Percentiles rank a stretch among this genome's conserved stretches.
Evolutionary conservation across 2,888 invertebrate genomes (phyloP).

Genomic region (Lordiphosa andalusiaca): DNA sequence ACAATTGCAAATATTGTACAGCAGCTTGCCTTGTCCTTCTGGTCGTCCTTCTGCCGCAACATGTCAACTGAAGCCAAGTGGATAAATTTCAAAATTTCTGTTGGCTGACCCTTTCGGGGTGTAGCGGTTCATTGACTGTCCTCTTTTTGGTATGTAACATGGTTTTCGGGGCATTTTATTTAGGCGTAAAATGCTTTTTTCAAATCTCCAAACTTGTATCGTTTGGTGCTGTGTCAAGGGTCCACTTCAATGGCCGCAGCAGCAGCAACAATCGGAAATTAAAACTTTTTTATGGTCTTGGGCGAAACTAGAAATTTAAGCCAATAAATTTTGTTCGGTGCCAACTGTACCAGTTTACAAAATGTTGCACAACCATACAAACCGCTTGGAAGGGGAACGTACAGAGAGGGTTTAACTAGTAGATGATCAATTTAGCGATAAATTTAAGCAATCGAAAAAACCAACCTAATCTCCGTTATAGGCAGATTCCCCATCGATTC

Average conservation of each 20-base stretch:
- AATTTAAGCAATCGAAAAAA: too few species aligned
- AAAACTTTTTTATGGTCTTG: constrained; percentile 62
- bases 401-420: too few species aligned
- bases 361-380: too few species aligned
- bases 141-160: constrained; percentile 1
- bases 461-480: too few species aligned
- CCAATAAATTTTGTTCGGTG: too few species aligned
- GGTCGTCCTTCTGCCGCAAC: neutral
- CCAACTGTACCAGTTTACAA: too few species aligned
- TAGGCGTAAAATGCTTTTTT: constrained; percentile 64
- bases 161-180: constrained; percentile 50
- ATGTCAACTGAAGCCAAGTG: constrained; percentile 14
- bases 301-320: constrained; percentile 11
- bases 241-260: constrained; percentile 38
- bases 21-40: too few species aligned
- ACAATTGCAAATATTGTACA: too few species aligned
- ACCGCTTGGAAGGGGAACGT: too few species aligned
- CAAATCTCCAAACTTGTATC: constrained; percentile 48
- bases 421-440: too few species aligned
- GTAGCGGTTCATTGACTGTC: constrained; percentile 13
- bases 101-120: constrained; percentile 5
- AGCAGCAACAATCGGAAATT: constrained; percentile 51
- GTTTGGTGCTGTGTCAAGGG: constrained; percentile 32
- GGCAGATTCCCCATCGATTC: too few species aligned
- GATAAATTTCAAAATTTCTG: constrained; percentile 23